Evolutionary conservation across 2,797 vertebrate genomes (phyloP).

Genomic region (Xiphophorus birchmanni): DNA sequence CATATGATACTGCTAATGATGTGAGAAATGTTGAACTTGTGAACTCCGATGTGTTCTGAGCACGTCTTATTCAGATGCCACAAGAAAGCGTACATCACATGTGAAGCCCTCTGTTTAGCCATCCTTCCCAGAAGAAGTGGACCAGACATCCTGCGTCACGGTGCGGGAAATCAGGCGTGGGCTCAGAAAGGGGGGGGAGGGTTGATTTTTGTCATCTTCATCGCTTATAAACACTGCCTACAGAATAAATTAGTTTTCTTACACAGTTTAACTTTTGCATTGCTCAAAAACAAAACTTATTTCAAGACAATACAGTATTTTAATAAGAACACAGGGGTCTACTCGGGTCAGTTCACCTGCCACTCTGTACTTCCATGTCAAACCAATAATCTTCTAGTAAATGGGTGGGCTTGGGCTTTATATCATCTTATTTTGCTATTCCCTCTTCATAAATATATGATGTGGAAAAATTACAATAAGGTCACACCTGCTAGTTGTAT

Average conservation of each 20-base stretch:
- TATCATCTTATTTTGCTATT: too few relatives aligned
- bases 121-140: conserved; percentile 70
- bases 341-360: not conserved
- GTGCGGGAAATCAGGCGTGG: conserved; percentile 51
- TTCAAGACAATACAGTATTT: not conserved
- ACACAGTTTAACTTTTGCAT: not conserved
- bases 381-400: not conserved
- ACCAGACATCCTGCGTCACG: conserved; percentile 69
- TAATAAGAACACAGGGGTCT: not conserved
- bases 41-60: conserved; percentile 52
- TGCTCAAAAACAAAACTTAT: not conserved
- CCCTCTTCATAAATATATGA: too few relatives aligned
- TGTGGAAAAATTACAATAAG: too few relatives aligned
- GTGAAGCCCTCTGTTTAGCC: conserved; percentile 46
- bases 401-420: too few relatives aligned
- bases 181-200: conserved; percentile 17
- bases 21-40: conserved; percentile 48
- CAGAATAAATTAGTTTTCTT: not conserved
- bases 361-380: not conserved
- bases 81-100: conserved; percentile 71
- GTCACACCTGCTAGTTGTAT: too few relatives aligned
- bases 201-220: conserved; percentile 25
- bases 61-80: conserved; percentile 59
- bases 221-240: not conserved
- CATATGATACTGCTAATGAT: conserved; percentile 54